These are phyloP conservation scores for Aethina tumida DNA, from an alignment of 1,140 invertebrate species.

Conservation along the genomic window DNA sequence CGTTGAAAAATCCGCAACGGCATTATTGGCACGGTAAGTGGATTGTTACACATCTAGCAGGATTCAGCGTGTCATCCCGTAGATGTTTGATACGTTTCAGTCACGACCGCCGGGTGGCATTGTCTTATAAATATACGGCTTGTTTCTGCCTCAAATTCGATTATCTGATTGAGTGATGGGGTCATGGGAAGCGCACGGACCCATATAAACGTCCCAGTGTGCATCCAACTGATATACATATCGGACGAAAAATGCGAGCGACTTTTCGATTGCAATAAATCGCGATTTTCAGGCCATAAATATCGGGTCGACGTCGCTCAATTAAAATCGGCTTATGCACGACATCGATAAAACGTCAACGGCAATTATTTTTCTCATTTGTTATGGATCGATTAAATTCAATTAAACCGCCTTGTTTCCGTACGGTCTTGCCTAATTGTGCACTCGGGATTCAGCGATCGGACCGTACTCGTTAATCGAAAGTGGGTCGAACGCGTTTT, in stretches of 20 bases:
- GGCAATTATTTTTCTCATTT: slow-evolving; percentile 11
- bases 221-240: not conserved
- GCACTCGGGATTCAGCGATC: slow-evolving; percentile 18
- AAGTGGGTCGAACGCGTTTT: too few relatives aligned
- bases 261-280: not conserved
- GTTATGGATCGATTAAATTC: slow-evolving; percentile 8
- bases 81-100: slow-evolving; percentile 4
- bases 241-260: not conserved
- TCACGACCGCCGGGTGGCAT: slow-evolving; percentile 9
- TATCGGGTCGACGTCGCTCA: too few relatives aligned
- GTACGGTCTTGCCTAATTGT: slow-evolving; percentile 20
- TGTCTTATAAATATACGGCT: slow-evolving; percentile 14
- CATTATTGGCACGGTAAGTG: too few relatives aligned
- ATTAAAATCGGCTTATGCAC: not conserved
- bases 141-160: slow-evolving; percentile 16
- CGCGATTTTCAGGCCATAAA: not conserved
- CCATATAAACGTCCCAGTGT: slow-evolving; percentile 8
- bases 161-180: slow-evolving; percentile 18
- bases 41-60: too few relatives aligned
- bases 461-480: not conserved
- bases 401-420: slow-evolving; percentile 21
- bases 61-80: slow-evolving; percentile 1
- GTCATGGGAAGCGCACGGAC: slow-evolving; percentile 14
- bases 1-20: too few relatives aligned
- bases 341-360: slow-evolving; percentile 2